phyloP scores from a whole-genome alignment of 2,888 invertebrate species.

The Unio delphinus region DNA sequence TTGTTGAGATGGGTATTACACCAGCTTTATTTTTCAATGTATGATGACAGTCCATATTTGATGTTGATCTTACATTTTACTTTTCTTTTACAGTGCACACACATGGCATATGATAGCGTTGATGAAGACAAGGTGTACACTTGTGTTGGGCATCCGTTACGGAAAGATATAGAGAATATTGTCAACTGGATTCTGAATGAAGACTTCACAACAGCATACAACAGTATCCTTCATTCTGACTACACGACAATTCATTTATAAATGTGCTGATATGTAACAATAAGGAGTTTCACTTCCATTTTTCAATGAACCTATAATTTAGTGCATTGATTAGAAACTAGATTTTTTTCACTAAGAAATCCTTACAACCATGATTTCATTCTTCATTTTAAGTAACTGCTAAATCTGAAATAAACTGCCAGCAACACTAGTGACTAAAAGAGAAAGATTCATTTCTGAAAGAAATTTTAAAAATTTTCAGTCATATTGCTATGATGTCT shows the following conservation, averaged over 20 bases:
- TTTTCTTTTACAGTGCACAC: constrained; percentile 79
- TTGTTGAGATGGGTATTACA: no score
- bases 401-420: no score
- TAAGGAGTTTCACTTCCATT: background rate
- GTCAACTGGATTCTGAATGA: constrained; percentile 84
- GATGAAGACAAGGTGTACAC: constrained; percentile 93
- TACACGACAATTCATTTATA: background rate
- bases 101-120: constrained; percentile 91
- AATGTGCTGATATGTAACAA: background rate
- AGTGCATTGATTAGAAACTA: no score
- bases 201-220: constrained; percentile 82
- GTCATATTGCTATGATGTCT: no score
- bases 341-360: no score
- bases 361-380: no score
- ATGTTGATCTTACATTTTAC: background rate
- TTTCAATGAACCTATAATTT: background rate
- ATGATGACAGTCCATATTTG: no score
- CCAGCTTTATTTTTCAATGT: no score
- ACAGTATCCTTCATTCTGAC: constrained; percentile 77
- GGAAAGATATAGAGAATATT: constrained; percentile 89
- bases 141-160: constrained; percentile 96
- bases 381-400: no score
- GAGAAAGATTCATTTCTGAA: no score
- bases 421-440: no score
- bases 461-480: no score